A percentile compares a stretch with the other conserved stretches of the same genome.
These are phyloP conservation scores for Muscicapa striata DNA, from an alignment of 2,797 vertebrate genomes.

Conservation along the genomic window DNA sequence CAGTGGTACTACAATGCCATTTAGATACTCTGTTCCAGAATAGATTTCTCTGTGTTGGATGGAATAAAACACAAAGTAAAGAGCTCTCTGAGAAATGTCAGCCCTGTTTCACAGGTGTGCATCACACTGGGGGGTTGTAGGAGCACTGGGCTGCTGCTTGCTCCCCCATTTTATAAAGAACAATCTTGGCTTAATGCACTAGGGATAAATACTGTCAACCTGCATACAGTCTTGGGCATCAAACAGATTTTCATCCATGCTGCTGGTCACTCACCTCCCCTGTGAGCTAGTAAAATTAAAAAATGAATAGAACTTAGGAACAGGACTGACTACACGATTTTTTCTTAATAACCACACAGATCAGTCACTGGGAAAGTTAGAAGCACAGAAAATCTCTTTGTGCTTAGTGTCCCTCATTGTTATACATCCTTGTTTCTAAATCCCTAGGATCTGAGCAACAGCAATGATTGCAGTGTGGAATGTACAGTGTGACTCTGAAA, in stretches of 20 bases:
- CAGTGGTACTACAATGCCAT: background rate
- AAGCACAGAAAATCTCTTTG: background rate
- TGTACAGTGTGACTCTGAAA: background rate
- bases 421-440: background rate
- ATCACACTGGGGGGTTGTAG: background rate
- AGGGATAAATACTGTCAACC: background rate
- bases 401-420: background rate
- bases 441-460: background rate
- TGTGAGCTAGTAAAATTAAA: constrained; percentile 16
- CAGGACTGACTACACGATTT: background rate
- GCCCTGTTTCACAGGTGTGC: background rate
- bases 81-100: background rate
- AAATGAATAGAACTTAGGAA: constrained; percentile 19
- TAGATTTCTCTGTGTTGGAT: rapidly evolving
- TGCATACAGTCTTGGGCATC: background rate
- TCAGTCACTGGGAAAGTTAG: background rate
- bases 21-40: background rate
- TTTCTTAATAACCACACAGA: background rate
- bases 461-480: background rate
- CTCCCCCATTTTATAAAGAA: background rate
- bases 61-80: background rate
- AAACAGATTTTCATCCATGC: background rate
- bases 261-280: background rate
- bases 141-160: background rate
- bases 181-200: background rate